Evolutionary conservation across 2,888 invertebrate species (phyloP), one percentile per base, ranked within the genome.

Genomic region (Stenolophus ochropezus): DNA sequence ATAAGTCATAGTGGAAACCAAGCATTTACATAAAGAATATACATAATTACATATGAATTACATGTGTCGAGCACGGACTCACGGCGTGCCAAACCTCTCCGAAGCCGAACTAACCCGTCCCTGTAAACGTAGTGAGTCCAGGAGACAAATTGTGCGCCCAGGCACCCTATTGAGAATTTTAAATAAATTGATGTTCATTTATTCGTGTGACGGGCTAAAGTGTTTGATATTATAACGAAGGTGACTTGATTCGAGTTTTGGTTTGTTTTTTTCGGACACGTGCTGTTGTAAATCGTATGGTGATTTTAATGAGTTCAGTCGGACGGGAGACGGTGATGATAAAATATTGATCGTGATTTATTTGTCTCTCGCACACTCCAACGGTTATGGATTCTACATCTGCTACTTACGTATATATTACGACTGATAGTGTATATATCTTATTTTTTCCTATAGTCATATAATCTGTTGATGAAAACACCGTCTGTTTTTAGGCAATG

Each of bases 41-140:
- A 84, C 84, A 84, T 84, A 84, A 84, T 84, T 84, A 84, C 84
- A 84, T 83, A 83, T 84, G 84, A 82, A 84, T 83, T 84, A 84
- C 84, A 84, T 81, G 83, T 79, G 83, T 83, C 83, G 83, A 83
- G 83, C 82, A 82, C 75, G 78, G 76, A 83, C 83, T 73, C 81
- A 84, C 83, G 83, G 81, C 81, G 81, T 81, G 81, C 81, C 56
- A 23, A 73, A 81, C 81, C 58, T 33, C 21, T 20, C 42, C 18
- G 33, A n/a, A 71, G 51, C 73, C 65, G 65, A 61, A 20, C 78
- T 42, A 56, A 58, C 27, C 33, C 58, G 56, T 76, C 58, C 14
- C 56, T 25, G 51, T 73, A 73, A 49, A 73, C 73, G 73, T 49
- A 73, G 51, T 73, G 73, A 14, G 11, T 47, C 49, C 23, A 5